Percentiles rank a stretch among this genome's conserved stretches.
Evolutionary conservation across 2,113 vertebrate genomes (phyloP).

Genomic region (Podarcis muralis): DNA sequence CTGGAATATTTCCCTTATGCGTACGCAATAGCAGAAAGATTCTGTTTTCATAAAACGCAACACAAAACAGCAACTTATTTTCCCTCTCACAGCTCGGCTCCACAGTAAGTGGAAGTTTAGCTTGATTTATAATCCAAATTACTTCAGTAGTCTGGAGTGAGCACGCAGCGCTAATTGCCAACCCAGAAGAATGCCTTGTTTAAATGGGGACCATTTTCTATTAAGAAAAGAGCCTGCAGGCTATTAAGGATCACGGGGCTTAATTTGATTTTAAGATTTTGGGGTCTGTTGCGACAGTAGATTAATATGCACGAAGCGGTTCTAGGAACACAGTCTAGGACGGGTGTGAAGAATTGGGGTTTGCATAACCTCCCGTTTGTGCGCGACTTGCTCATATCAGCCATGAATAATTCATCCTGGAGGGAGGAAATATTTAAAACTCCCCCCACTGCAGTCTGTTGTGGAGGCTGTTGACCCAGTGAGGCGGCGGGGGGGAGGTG

Average conservation of each 20-base stretch:
- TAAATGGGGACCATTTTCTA: constrained; percentile 6
- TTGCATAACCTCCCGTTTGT: constrained; percentile 34
- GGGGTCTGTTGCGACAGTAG: constrained; percentile 25
- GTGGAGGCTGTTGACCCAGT: neutral
- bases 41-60: constrained; percentile 13
- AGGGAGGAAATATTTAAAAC: constrained; percentile 32
- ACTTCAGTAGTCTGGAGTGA: constrained; percentile 7
- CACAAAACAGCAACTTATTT: constrained; percentile 2
- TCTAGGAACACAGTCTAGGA: neutral
- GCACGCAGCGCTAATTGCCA: neutral
- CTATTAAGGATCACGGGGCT: constrained; percentile 42
- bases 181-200: constrained; percentile 41
- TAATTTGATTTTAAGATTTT: constrained; percentile 55
- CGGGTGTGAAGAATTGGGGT: constrained; percentile 10
- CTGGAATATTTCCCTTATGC: neutral
- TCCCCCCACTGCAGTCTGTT: constrained; percentile 11
- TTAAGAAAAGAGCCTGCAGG: constrained; percentile 21
- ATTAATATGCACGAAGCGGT: constrained; percentile 16
- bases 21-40: neutral
- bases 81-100: neutral
- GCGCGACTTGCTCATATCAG: constrained; percentile 36
- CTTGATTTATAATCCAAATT: constrained; percentile 18
- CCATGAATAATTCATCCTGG: constrained; percentile 48
- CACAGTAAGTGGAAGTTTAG: neutral
- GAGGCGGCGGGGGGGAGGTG: neutral